Evolutionary conservation across 2,888 invertebrate genomes (phyloP), one percentile per base, ranked within the genome.

Genomic region (Limenitis camilla): DNA sequence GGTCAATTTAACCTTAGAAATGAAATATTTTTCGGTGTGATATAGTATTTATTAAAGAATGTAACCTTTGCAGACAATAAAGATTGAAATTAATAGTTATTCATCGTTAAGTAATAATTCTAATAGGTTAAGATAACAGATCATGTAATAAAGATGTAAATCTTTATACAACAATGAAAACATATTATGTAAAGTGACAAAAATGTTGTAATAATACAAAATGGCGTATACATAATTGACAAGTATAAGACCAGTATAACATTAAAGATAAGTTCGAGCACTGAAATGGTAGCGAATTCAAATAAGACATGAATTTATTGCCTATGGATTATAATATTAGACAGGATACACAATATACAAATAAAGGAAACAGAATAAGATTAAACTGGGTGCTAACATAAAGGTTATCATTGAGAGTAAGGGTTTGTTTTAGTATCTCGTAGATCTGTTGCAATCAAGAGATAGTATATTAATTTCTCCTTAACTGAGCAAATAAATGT

Each of bases 201-300:
- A n/a, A n/a, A n/a, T n/a, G n/a, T n/a, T n/a, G n/a, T n/a, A n/a
- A 33, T 33, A 33, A 33, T 7, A 6, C 9, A 5, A 44, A 36
- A 36, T 44, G 36, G 29, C 10, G 4, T 8, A 10, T 32, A 36
- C 4, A 7, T 28, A 44, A 36, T 11, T 11, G 30, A 42, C 42
- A 29, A 7, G 5, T 35, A 11, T n/a, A 33, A 28, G 35, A 29
- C 36, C n/a, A 29, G 35, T 10, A 4, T 19, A 19, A 39, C 39
- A 11, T 11, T 39, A 29, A 7, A 45, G 45, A 45, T 36, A 45
- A 45, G 36, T 44, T 44, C n/a, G 28, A 19, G 36, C 9, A 28
- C 28, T 7, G 29, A 36, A 45, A 36, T 45, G 29, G 45, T 45
- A 29, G 36, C 45, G 11, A 45, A 45, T 45, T 45, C 36, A 45